A percentile compares a stretch with the other conserved stretches of the same genome.
Evolutionary conservation across 2,797 vertebrate species (phyloP).

Genomic region (Myotis planiceps): DNA sequence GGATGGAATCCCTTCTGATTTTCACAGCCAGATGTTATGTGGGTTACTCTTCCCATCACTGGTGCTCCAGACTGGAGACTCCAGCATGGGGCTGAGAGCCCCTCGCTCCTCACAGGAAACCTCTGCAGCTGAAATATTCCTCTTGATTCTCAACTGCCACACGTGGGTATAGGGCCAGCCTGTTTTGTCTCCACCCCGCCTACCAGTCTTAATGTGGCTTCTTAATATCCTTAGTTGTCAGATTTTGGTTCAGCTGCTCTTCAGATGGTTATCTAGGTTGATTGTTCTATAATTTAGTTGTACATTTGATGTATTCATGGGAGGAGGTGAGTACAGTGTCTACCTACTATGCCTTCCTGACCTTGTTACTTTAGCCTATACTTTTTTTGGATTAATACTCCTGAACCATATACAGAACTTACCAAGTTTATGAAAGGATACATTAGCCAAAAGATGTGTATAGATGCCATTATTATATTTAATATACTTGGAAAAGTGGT

Average conservation of each 20-base stretch:
- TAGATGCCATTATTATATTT: neutral
- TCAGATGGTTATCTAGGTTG: neutral
- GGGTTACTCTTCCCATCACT: neutral
- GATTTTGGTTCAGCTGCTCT: neutral
- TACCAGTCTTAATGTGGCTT: neutral
- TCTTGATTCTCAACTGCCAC: neutral
- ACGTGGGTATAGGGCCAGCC: neutral
- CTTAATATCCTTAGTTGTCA: neutral
- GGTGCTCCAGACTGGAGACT: neutral
- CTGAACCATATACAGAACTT: neutral
- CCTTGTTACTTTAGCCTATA: neutral
- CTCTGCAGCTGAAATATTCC: neutral
- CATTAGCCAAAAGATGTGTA: neutral
- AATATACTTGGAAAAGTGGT: neutral
- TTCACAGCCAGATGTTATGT: neutral
- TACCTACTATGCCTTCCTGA: neutral
- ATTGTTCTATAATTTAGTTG: neutral
- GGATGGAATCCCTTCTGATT: neutral
- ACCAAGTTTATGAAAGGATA: neutral
- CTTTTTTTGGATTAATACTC: neutral
- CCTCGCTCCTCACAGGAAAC: neutral
- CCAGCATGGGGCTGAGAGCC: neutral
- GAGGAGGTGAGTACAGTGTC: neutral
- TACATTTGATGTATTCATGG: neutral
- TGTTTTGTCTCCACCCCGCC: neutral